Conservation (phyloP, 2,113 vertebrate genomes). For the Phaethornis superciliosus region DNA sequence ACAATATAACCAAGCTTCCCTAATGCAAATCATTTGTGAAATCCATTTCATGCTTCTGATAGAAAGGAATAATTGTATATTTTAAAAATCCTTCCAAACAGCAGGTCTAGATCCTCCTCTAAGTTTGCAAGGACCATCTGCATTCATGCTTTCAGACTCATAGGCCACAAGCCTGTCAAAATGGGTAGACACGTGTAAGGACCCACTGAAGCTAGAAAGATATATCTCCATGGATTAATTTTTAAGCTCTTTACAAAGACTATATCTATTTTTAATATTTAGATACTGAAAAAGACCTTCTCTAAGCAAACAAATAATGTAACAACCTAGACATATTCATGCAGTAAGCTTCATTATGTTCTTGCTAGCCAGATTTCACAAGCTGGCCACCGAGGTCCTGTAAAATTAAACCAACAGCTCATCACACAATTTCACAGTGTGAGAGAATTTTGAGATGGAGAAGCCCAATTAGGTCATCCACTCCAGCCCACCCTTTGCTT, state of each 20-base stretch:
- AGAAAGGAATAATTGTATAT: not conserved
- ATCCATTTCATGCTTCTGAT: not conserved
- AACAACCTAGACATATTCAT: not conserved
- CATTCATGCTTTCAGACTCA: not conserved
- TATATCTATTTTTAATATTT: not conserved
- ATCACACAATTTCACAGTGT: not conserved
- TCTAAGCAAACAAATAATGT: not conserved
- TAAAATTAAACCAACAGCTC: slow-evolving; percentile 61
- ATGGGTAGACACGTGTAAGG: accelerated
- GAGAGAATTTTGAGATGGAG: not conserved
- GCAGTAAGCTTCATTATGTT: not conserved
- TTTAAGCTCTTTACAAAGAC: not conserved
- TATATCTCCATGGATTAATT: not conserved
- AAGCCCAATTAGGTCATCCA: slow-evolving; percentile 57
- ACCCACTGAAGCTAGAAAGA: not conserved
- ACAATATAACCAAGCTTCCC: not conserved
- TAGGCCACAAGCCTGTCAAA: not conserved
- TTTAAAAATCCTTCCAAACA: not conserved
- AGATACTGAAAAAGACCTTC: not conserved
- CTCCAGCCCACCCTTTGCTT: slow-evolving; percentile 42
- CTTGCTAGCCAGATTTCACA: slow-evolving; percentile 27
- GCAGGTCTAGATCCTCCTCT: not conserved
- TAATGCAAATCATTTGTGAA: not conserved
- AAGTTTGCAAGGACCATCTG: not conserved
- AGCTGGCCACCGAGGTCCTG: not conserved